Evolutionary conservation across 2,797 vertebrate species (phyloP).

Genomic region (Heliangelus exortis): DNA sequence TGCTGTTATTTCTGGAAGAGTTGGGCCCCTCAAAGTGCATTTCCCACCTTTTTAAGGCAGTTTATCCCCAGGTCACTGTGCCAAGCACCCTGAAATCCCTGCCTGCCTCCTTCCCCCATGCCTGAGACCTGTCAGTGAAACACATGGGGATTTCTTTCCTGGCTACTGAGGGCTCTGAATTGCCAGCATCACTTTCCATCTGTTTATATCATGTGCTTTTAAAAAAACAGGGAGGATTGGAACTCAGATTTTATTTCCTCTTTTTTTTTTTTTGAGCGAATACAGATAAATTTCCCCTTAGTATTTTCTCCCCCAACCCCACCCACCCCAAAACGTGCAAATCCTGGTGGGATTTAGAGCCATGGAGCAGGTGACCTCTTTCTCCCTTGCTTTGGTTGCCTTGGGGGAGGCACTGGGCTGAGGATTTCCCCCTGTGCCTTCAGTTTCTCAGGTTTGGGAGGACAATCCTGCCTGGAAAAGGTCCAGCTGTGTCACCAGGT

Average conservation of each 20-base stretch:
- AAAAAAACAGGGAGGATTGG: conserved; percentile 15
- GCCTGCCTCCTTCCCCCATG: background rate
- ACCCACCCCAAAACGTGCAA: fast-evolving
- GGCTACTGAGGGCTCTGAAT: background rate
- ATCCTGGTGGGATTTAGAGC: background rate
- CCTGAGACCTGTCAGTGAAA: conserved; percentile 7
- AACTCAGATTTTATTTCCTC: conserved; percentile 4
- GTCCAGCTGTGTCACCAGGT: too few relatives aligned
- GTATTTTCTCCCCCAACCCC: background rate
- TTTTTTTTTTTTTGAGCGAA: background rate
- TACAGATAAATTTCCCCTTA: background rate
- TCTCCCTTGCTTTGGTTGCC: fast-evolving
- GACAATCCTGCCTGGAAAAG: background rate
- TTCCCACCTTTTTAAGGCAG: background rate
- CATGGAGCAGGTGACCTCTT: background rate
- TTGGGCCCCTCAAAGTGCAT: fast-evolving
- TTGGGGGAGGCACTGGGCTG: background rate
- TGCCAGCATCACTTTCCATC: conserved; percentile 34
- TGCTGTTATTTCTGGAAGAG: background rate
- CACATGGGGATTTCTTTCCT: conserved; percentile 23
- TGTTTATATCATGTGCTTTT: conserved; percentile 7
- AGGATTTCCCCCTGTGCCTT: background rate
- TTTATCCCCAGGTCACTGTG: background rate
- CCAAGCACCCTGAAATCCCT: background rate
- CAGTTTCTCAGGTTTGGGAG: background rate